Percentiles rank a stretch among this genome's conserved stretches.
These are phyloP conservation scores for Drosophila sturtevanti DNA, from an alignment of 1,140 invertebrate genomes.

Conservation along the genomic window DNA sequence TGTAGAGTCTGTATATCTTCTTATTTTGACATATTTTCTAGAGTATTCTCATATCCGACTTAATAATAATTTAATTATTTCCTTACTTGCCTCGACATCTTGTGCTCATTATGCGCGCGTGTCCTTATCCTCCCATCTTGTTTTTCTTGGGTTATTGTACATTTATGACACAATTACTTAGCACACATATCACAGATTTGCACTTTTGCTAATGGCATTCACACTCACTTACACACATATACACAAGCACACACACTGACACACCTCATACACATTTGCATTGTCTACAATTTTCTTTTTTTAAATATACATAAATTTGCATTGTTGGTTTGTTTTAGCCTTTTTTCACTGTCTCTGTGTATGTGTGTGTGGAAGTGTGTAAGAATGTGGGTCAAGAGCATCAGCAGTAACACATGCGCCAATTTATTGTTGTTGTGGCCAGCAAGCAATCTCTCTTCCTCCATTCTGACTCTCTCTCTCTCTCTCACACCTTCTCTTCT, in stretches of 20 bases:
- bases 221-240: slow-evolving; percentile 16
- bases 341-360: slow-evolving; percentile 18
- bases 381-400: slow-evolving; percentile 73
- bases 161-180: slow-evolving; percentile 75
- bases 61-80: not conserved
- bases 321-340: slow-evolving; percentile 42
- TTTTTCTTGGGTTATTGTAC: slow-evolving; percentile 36
- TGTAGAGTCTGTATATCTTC: no score
- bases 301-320: slow-evolving; percentile 74
- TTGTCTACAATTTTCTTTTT: slow-evolving; percentile 53
- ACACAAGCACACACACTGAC: slow-evolving; percentile 14
- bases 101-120: slow-evolving; percentile 58
- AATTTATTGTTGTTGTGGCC: slow-evolving; percentile 20
- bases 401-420: slow-evolving; percentile 45
- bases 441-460: not conserved
- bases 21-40: not conserved
- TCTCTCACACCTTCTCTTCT: slow-evolving; percentile 26
- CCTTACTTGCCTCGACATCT: not conserved
- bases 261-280: slow-evolving; percentile 24
- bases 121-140: slow-evolving; percentile 21
- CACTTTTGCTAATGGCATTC: slow-evolving; percentile 65
- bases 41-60: not conserved
- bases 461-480: slow-evolving; percentile 16
- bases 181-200: slow-evolving; percentile 63
- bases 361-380: not conserved